phyloP scores from a whole-genome alignment of 2,113 vertebrate genomes.

The Ptilonorhynchus violaceus region DNA sequence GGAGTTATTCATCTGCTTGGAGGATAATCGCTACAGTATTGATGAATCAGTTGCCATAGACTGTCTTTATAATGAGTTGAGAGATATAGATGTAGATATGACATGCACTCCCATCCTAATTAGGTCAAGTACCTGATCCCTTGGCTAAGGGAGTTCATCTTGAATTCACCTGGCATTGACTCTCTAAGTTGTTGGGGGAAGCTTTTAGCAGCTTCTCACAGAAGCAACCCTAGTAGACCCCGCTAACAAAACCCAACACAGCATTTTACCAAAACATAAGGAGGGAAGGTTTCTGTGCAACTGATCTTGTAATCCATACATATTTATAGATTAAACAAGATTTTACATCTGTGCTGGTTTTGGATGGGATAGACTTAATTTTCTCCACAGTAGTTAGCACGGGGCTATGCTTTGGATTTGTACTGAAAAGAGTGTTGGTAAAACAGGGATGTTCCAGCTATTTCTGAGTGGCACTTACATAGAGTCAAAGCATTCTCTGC shows the following conservation, averaged over 20 bases:
- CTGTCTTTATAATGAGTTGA: not conserved
- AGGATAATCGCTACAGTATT: not conserved
- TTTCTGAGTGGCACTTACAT: accelerated
- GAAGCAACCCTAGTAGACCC: not conserved
- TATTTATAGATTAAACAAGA: not conserved
- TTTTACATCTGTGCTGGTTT: not conserved
- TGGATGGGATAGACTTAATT: not conserved
- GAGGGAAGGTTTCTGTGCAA: not conserved
- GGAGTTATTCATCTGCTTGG: not conserved
- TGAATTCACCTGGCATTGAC: not conserved
- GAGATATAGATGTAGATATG: not conserved
- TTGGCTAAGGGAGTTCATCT: not conserved
- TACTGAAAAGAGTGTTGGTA: not conserved
- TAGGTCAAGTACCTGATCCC: not conserved
- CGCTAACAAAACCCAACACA: not conserved
- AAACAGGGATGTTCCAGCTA: not conserved
- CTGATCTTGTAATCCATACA: not conserved
- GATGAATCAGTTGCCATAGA: not conserved
- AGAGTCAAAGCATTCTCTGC: not conserved
- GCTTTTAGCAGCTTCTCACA: not conserved
- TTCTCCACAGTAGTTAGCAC: not conserved
- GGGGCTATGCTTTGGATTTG: not conserved
- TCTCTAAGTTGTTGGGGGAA: not conserved
- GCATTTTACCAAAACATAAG: not conserved
- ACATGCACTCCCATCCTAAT: not conserved